Conservation (phyloP, 2,797 vertebrate genomes). For the Acanthornis magna region DNA sequence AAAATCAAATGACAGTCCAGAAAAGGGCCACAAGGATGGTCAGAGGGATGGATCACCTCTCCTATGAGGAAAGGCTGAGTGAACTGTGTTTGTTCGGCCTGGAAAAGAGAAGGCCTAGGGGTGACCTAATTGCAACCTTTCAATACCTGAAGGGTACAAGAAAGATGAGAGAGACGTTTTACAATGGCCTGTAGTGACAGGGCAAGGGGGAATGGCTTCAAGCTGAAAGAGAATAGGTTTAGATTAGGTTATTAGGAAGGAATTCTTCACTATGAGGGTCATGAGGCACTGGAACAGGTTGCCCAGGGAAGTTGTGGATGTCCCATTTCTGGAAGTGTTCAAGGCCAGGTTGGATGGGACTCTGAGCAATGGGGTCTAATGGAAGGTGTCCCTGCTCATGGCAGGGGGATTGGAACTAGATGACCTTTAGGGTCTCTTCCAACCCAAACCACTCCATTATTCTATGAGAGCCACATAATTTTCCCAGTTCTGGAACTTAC, state of each 20-base stretch:
- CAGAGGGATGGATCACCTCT: neutral
- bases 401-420: neutral
- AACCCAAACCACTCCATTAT: neutral
- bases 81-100: neutral
- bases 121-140: neutral
- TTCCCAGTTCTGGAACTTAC: neutral
- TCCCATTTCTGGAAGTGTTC: neutral
- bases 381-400: neutral
- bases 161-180: neutral
- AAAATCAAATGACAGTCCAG: neutral
- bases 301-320: neutral
- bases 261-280: neutral
- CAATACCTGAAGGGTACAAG: neutral
- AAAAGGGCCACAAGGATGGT: neutral
- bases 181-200: neutral
- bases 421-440: neutral
- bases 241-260: neutral
- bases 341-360: neutral
- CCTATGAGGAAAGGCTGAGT: neutral
- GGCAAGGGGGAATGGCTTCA: neutral
- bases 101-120: neutral
- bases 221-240: neutral
- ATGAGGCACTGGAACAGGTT: too few relatives aligned
- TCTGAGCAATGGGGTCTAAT: neutral
- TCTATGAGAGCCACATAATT: fast-evolving